Percentiles rank a stretch among this genome's conserved stretches.
phyloP scores from a whole-genome alignment of 2,797 vertebrate species.

The Spea hammondii region DNA sequence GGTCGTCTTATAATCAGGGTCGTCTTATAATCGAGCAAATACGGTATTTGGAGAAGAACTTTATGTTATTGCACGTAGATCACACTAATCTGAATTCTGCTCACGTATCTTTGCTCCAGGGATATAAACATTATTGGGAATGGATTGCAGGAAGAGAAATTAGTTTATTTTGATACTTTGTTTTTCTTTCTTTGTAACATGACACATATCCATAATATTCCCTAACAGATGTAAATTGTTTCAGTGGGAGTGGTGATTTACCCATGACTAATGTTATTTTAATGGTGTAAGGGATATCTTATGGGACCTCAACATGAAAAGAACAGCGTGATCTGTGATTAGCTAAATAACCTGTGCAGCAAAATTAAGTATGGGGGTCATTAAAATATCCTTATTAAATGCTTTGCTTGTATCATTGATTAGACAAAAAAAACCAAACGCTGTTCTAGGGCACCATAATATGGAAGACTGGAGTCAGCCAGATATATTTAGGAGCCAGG shows the following conservation, averaged over 20 bases:
- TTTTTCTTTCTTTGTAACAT: not conserved
- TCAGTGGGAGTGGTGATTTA: not conserved
- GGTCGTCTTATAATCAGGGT: no score
- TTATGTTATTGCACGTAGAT: conserved; percentile 14
- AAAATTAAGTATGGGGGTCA: not conserved
- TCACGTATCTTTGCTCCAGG: not conserved
- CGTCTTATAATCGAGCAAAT: no score
- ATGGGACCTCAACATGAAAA: not conserved
- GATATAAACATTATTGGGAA: conserved; percentile 6
- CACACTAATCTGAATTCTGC: conserved; percentile 19
- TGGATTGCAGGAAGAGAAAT: conserved; percentile 14
- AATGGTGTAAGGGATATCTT: conserved; percentile 2
- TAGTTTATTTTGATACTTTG: conserved; percentile 7
- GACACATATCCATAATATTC: not conserved
- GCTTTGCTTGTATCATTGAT: no score
- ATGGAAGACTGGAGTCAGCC: no score
- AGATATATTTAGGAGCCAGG: no score
- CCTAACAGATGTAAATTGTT: conserved; percentile 8
- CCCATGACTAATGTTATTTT: not conserved
- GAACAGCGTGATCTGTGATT: not conserved
- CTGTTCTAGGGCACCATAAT: no score
- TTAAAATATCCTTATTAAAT: not conserved
- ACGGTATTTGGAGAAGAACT: conserved; percentile 2
- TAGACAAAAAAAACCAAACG: no score
- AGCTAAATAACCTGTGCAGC: not conserved